These are phyloP conservation scores for Brachyptera putata DNA, from an alignment of 2,888 invertebrate species.

Conservation along the genomic window DNA sequence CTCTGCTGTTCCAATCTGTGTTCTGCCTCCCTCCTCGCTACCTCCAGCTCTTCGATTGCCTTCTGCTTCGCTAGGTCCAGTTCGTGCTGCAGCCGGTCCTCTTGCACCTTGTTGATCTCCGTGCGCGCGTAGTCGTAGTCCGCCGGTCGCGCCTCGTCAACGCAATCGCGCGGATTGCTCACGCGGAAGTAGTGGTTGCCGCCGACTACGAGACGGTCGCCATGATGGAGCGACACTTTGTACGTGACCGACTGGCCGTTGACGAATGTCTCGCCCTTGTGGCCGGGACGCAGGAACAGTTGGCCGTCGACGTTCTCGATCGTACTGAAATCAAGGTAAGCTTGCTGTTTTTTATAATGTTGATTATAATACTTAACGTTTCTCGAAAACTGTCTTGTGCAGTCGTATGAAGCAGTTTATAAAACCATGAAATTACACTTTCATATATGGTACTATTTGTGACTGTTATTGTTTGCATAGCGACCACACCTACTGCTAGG, in stretches of 20 bases:
- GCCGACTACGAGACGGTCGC: constrained; percentile 55
- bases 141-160: constrained; percentile 39
- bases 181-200: constrained; percentile 56
- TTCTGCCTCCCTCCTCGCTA: constrained; percentile 33
- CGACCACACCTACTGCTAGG: no score
- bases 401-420: no score
- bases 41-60: constrained; percentile 31
- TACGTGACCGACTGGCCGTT: constrained; percentile 50
- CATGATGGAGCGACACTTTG: constrained; percentile 47
- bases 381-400: no score
- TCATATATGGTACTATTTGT: no score
- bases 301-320: constrained; percentile 50
- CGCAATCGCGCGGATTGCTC: constrained; percentile 46
- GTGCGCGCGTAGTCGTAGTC: constrained; percentile 54
- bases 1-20: constrained; percentile 42
- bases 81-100: constrained; percentile 39
- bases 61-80: constrained; percentile 44
- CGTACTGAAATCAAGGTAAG: constrained; percentile 45
- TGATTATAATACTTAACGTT: no score
- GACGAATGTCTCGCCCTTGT: constrained; percentile 50
- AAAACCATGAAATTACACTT: no score
- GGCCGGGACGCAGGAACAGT: constrained; percentile 47
- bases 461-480: no score
- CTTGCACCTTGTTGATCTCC: constrained; percentile 43
- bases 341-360: no score